These are phyloP conservation scores for Rotaria socialis DNA, from an alignment of 2,888 invertebrate genomes.

Conservation along the genomic window DNA sequence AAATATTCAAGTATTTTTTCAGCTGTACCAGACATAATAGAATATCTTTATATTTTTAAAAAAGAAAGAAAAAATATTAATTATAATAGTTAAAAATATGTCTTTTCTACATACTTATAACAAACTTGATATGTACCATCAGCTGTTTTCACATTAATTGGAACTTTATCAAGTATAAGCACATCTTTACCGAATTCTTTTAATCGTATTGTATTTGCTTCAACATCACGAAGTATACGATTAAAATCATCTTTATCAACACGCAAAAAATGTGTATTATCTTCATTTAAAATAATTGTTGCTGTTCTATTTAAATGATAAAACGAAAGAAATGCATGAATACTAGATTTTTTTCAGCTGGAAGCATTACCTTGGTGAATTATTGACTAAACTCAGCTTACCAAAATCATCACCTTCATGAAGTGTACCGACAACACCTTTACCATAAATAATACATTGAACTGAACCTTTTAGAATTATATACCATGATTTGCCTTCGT, in stretches of 20 bases:
- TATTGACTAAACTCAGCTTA: slow-evolving; percentile 77
- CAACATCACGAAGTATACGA: slow-evolving; percentile 72
- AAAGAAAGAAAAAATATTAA: background rate
- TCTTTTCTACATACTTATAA: slow-evolving; percentile 64
- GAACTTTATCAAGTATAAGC: slow-evolving; percentile 70
- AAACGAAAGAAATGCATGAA: slow-evolving; percentile 17
- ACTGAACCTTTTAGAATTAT: slow-evolving; percentile 77
- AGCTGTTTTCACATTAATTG: slow-evolving; percentile 52
- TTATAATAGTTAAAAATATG: background rate
- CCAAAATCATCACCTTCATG: slow-evolving; percentile 82
- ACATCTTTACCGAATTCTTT: slow-evolving; percentile 80
- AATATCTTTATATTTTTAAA: slow-evolving; percentile 64
- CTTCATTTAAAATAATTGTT: slow-evolving; percentile 74
- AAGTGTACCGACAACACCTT: slow-evolving; percentile 73
- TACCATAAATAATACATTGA: slow-evolving; percentile 75
- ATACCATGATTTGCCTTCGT: slow-evolving; percentile 78
- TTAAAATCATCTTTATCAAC: slow-evolving; percentile 82
- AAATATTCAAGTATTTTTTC: slow-evolving; percentile 81
- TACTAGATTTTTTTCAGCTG: too few species aligned
- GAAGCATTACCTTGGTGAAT: slow-evolving; percentile 69
- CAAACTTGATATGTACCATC: slow-evolving; percentile 61
- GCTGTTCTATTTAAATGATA: slow-evolving; percentile 67
- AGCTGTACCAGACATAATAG: slow-evolving; percentile 79
- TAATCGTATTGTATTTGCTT: slow-evolving; percentile 78
- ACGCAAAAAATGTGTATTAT: slow-evolving; percentile 75